phyloP scores from a whole-genome alignment of 2,797 vertebrate species.

The Enteromius mattozi region DNA sequence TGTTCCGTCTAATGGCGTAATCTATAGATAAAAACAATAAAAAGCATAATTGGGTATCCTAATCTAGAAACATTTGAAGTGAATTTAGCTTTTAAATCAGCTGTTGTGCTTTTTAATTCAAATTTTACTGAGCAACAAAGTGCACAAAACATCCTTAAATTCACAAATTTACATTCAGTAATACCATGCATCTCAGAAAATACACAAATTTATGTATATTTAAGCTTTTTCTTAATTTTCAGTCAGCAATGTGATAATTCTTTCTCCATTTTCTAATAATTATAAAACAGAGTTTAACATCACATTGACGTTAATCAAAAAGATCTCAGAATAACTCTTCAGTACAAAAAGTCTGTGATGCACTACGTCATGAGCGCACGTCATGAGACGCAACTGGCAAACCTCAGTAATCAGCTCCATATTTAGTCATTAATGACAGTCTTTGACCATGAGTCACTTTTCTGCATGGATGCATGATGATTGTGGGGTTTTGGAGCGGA shows the following conservation, averaged over 20 bases:
- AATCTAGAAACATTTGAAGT: neutral
- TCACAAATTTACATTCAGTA: neutral
- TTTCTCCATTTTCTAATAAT: neutral
- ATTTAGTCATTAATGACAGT: slow-evolving; percentile 67
- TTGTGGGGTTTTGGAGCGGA: slow-evolving; percentile 14
- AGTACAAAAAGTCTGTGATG: neutral
- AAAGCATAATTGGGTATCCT: neutral
- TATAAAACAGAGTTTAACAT: neutral
- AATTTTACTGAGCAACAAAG: too few relatives aligned
- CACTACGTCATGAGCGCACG: too few relatives aligned
- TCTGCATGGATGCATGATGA: slow-evolving; percentile 20
- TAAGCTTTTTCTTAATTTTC: neutral
- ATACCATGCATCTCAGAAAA: neutral
- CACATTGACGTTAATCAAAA: neutral
- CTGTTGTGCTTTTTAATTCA: neutral
- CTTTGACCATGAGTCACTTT: slow-evolving; percentile 48
- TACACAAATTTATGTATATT: too few relatives aligned
- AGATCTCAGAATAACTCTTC: neutral
- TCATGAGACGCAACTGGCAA: slow-evolving; percentile 9
- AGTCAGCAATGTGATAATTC: neutral
- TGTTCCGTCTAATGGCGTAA: slow-evolving; percentile 90
- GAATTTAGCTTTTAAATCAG: neutral
- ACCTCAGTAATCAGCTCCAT: slow-evolving; percentile 23
- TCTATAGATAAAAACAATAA: slow-evolving; percentile 65
- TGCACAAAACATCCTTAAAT: neutral